Evolutionary conservation across 1,140 invertebrate species (phyloP).

Genomic region (Globodera ellingtonae): DNA sequence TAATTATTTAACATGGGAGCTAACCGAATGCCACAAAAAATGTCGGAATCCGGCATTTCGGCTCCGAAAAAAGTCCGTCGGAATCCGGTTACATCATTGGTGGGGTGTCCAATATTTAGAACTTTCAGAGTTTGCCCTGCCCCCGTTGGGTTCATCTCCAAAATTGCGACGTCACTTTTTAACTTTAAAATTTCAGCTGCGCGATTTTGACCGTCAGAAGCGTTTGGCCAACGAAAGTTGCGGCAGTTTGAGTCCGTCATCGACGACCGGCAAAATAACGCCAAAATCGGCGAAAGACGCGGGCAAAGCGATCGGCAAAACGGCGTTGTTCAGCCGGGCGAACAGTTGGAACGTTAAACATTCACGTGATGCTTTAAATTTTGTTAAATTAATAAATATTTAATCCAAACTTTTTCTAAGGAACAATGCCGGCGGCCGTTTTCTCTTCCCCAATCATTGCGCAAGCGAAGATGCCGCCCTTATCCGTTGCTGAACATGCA

Average conservation of each 20-base stretch:
- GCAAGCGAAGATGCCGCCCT: not conserved
- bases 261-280: not conserved
- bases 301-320: conserved; percentile 4
- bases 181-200: conserved; percentile 18
- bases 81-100: too few relatives aligned
- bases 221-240: conserved; percentile 31
- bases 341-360: conserved; percentile 31
- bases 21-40: not conserved
- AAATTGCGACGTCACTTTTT: not conserved
- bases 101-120: too few relatives aligned
- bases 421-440: conserved; percentile 4
- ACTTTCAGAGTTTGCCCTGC: too few relatives aligned
- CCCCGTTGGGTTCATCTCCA: too few relatives aligned
- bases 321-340: not conserved
- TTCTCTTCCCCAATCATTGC: not conserved
- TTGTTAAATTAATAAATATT: not conserved
- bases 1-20: not conserved
- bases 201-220: conserved; percentile 38
- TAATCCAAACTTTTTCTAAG: not conserved
- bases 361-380: not conserved
- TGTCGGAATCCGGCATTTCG: not conserved
- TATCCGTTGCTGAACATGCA: too few relatives aligned
- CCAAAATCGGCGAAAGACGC: conserved; percentile 16
- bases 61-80: too few relatives aligned
- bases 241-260: conserved; percentile 13